Evolutionary conservation across 2,797 vertebrate species (phyloP), one percentile per base, ranked within the genome.

Genomic region (Micromesistius poutassou): DNA sequence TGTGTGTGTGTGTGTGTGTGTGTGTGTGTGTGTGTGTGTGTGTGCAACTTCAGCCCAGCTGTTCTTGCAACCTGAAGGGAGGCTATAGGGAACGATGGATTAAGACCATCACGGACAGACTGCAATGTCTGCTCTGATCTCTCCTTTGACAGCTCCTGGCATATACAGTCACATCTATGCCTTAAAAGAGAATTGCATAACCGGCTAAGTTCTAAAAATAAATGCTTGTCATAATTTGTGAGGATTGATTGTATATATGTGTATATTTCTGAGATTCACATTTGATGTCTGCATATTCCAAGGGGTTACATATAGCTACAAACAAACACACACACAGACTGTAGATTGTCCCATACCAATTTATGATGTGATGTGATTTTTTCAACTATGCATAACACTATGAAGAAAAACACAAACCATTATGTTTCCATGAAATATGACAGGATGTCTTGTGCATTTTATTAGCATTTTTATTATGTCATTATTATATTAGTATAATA

Each of bases 121-220:
- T 76, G 77, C 25, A 30, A 73, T 66, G 7, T 16, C 70, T 36
- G 31, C 73, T 62, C 76, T 79, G 77, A 82, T 82, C 42, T 79
- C 42, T 31, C 10, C 33, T 36, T 35, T 71, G 78, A 72, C 75
- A 79, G n/a, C 66, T 42, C 6, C 70, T 33, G 74, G 50, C 70
- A 55, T 70, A 79, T 7, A 2, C 42, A 74, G 81, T 71, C 71
- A 73, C 62, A 68, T 28, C 5, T 62, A 73, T 35, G 35, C 75
- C 66, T 50, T 77, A 74, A 78, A 72, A 10, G 62, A 76, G 78
- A 9, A 77, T 73, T 75, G 46, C 16, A 75, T 31, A 31, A 19
- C 16, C 33, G 31, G 14, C 31, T 28, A 66, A 35, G 46, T 30
- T 31, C 25, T 28, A 68, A 68, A 68, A 28, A 28, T 68, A 68